These are phyloP conservation scores for Ylistrum balloti DNA, from an alignment of 1,140 invertebrate species.

Conservation along the genomic window DNA sequence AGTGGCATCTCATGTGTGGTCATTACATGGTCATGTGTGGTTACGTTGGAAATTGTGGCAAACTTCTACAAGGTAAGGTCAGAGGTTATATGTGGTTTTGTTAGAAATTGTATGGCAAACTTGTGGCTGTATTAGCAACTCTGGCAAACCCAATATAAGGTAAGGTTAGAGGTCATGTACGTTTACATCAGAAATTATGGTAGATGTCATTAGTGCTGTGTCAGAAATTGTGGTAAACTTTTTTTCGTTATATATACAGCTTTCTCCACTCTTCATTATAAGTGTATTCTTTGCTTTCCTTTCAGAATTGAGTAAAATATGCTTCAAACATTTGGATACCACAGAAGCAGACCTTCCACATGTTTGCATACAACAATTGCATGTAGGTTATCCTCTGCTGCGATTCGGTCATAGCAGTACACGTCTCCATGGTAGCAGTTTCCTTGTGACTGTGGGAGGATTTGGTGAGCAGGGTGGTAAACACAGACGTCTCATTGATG, in stretches of 20 bases:
- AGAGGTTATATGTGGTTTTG: neutral
- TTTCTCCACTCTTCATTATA: no score
- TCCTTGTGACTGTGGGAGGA: constrained; percentile 76
- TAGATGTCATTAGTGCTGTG: neutral
- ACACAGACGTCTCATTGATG: constrained; percentile 76
- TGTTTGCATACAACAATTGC: neutral
- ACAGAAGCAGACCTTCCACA: neutral
- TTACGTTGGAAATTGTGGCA: constrained; percentile 59
- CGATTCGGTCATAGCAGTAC: constrained; percentile 76
- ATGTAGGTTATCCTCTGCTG: constrained; percentile 37
- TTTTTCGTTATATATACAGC: neutral
- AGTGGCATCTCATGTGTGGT: constrained; percentile 84
- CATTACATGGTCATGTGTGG: constrained; percentile 84
- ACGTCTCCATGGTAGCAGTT: constrained; percentile 51
- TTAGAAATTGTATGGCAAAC: neutral
- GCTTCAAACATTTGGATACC: neutral
- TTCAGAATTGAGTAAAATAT: neutral
- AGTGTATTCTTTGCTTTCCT: neutral
- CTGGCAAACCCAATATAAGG: neutral
- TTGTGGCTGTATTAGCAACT: neutral
- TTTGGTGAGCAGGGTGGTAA: constrained; percentile 80
- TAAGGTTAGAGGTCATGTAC: neutral
- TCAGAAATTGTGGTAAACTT: neutral
- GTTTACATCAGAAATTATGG: no score
- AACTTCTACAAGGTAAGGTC: constrained; percentile 46